Evolutionary conservation across 1,140 invertebrate species (phyloP).

Genomic region (Drosophila parabipectinata): DNA sequence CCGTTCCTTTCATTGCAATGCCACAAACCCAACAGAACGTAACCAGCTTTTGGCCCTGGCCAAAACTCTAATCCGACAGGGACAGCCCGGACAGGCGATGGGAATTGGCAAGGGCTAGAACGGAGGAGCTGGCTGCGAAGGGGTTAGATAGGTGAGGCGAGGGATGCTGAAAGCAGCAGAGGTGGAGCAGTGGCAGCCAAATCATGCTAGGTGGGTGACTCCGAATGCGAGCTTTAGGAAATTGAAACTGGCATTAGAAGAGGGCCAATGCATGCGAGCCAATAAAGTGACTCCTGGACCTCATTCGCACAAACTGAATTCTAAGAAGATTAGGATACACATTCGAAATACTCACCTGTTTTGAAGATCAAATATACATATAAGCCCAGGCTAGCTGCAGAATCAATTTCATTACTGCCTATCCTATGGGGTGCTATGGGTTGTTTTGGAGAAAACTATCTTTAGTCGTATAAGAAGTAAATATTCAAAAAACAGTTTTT

Average conservation of each 20-base stretch:
- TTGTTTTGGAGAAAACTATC: no score
- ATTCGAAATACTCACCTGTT: not conserved
- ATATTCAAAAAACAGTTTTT: no score
- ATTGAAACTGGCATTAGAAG: conserved; percentile 52
- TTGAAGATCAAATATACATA: not conserved
- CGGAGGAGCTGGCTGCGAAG: not conserved
- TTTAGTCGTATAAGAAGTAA: no score
- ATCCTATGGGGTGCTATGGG: not conserved
- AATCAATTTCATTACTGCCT: not conserved
- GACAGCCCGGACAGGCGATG: conserved; percentile 43
- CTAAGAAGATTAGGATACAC: conserved; percentile 2
- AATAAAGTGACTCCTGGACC: conserved; percentile 19
- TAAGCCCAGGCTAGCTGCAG: not conserved
- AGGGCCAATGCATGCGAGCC: conserved; percentile 25
- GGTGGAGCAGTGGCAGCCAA: not conserved
- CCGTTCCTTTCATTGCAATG: not conserved
- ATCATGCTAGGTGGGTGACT: conserved; percentile 30
- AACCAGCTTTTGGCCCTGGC: conserved; percentile 51
- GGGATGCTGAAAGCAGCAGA: conserved; percentile 5
- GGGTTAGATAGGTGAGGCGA: not conserved
- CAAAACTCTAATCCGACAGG: conserved; percentile 52
- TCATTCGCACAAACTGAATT: conserved; percentile 25
- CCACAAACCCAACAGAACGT: conserved; percentile 31
- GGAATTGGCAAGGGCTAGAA: conserved; percentile 44
- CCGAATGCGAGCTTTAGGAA: conserved; percentile 40